Evolutionary conservation across 2,113 vertebrate genomes (phyloP).

Genomic region (Nyctibius bracteatus): DNA sequence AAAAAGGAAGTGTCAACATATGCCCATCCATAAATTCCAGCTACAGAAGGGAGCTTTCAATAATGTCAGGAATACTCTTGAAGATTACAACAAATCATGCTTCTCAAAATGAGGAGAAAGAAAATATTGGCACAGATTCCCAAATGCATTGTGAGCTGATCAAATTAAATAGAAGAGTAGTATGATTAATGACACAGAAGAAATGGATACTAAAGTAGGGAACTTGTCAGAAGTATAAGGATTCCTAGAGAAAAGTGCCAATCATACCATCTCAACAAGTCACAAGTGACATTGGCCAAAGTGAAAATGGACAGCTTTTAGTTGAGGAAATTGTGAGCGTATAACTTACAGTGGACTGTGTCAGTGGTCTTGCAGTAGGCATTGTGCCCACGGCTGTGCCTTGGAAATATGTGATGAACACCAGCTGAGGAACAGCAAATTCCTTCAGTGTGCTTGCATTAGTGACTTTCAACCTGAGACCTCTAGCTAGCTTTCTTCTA

Average conservation of each 20-base stretch:
- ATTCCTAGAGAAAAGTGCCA: not conserved
- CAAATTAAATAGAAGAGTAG: not conserved
- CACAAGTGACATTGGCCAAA: not conserved
- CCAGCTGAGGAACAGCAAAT: not conserved
- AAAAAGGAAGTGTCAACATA: not conserved
- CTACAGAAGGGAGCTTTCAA: not conserved
- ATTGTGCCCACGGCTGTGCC: not conserved
- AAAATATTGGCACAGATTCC: not conserved
- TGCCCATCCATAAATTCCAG: not conserved
- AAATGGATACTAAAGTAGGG: not conserved
- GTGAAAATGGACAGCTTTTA: not conserved
- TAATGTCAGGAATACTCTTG: not conserved
- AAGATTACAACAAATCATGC: not conserved
- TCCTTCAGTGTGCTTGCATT: not conserved
- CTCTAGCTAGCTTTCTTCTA: not conserved
- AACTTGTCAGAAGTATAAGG: not conserved
- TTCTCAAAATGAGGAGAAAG: not conserved
- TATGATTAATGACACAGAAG: not conserved
- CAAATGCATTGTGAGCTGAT: not conserved
- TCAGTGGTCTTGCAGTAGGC: not conserved
- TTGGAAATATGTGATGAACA: rapidly evolving
- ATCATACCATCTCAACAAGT: not conserved
- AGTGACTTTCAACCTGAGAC: not conserved
- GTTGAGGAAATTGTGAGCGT: not conserved
- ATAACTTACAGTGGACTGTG: not conserved